These are phyloP conservation scores for Meloidogyne floridensis DNA, from an alignment of 1,140 invertebrate species.

Conservation along the genomic window DNA sequence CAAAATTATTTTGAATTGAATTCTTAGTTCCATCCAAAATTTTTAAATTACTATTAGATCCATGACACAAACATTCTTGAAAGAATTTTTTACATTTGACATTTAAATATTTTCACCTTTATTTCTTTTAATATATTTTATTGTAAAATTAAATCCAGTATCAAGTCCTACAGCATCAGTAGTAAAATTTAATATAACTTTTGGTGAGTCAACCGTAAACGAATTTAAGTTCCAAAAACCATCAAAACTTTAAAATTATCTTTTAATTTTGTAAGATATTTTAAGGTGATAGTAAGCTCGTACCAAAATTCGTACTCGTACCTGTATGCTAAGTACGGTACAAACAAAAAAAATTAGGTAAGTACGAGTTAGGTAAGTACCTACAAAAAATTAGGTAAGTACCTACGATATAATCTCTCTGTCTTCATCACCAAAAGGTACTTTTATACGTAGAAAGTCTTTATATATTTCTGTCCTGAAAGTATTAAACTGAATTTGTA, in stretches of 20 bases:
- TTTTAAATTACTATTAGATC: background rate
- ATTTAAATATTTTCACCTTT: constrained; percentile 24
- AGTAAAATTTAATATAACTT: constrained; percentile 35
- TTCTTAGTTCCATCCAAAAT: background rate
- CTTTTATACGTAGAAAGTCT: constrained; percentile 25
- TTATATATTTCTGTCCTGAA: constrained; percentile 35
- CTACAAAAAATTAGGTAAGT: background rate
- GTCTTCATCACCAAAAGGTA: background rate
- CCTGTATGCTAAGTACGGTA: too few species aligned
- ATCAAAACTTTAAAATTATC: constrained; percentile 17
- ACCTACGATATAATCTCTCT: constrained; percentile 33
- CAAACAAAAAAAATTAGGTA: too few species aligned
- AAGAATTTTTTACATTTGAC: too few species aligned
- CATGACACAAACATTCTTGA: constrained; percentile 18
- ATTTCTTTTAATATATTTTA: constrained; percentile 32
- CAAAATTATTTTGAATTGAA: constrained; percentile 16
- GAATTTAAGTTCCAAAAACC: constrained; percentile 20
- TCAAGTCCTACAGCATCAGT: constrained; percentile 42
- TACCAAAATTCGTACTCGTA: too few species aligned
- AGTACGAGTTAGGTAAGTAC: too few species aligned
- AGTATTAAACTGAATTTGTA: constrained; percentile 24
- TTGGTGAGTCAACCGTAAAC: constrained; percentile 41
- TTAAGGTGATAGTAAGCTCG: too few species aligned
- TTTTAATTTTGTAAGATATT: too few species aligned
- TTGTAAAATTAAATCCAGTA: constrained; percentile 39